A percentile compares a stretch with the other conserved stretches of the same genome.
These are phyloP conservation scores for Lasioglossum vierecki DNA, from an alignment of 2,888 invertebrate species.

Conservation along the genomic window DNA sequence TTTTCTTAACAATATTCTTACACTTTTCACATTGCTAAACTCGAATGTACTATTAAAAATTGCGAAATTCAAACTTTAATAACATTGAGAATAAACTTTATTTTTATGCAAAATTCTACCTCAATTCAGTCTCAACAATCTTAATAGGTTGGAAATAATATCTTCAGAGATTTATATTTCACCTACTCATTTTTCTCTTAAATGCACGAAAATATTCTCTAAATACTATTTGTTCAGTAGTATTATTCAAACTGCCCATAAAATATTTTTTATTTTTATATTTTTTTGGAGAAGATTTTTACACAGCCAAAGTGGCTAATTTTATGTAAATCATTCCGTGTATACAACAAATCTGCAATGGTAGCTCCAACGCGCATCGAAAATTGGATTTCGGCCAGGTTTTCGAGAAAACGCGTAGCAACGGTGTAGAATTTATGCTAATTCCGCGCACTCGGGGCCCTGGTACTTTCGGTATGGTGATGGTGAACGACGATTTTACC, in stretches of 20 bases:
- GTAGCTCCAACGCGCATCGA: not conserved
- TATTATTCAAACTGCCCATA: not conserved
- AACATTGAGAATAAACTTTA: not conserved
- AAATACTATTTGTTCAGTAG: not conserved
- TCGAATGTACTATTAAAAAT: not conserved
- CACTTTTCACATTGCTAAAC: not conserved
- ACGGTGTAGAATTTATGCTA: slow-evolving; percentile 31
- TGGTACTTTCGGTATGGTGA: slow-evolving; percentile 16
- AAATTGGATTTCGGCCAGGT: not conserved
- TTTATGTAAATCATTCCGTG: not conserved
- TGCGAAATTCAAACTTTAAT: not conserved
- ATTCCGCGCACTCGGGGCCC: slow-evolving; percentile 6
- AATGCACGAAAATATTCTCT: not conserved
- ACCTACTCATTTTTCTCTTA: too few species aligned
- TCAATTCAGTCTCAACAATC: not conserved
- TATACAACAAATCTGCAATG: not conserved
- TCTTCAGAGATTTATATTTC: too few species aligned
- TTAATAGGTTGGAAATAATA: too few species aligned
- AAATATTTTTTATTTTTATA: not conserved
- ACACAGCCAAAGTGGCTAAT: not conserved
- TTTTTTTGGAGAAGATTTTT: not conserved
- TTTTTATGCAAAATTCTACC: not conserved
- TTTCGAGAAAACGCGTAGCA: not conserved
- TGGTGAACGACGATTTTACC: slow-evolving; percentile 34
- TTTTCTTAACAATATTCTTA: not conserved